Percentiles rank a stretch among this genome's conserved stretches.
Conservation (phyloP, 2,113 vertebrate genomes). For the Paraplagusia blochii region DNA sequence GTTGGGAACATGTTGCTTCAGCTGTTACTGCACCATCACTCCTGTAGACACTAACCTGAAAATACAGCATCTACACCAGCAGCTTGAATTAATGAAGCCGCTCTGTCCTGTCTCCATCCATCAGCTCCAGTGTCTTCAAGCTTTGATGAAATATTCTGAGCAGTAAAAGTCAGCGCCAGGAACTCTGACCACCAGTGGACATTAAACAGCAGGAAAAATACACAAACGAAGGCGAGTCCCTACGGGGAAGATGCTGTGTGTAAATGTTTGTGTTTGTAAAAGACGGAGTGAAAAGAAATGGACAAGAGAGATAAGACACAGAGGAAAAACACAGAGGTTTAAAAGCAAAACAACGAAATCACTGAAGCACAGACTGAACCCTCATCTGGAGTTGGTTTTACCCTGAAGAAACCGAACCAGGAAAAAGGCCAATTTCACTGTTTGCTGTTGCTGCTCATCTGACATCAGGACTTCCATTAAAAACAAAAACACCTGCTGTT, state of each 20-base stretch:
- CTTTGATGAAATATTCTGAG: conserved; percentile 34
- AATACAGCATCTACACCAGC: conserved; percentile 37
- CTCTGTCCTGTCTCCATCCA: conserved; percentile 29
- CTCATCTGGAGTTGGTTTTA: not conserved
- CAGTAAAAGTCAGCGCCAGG: conserved; percentile 27
- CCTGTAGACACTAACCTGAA: conserved; percentile 36
- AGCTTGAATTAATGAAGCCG: conserved; percentile 33
- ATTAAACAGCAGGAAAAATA: conserved; percentile 11
- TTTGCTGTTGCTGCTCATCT: conserved; percentile 3
- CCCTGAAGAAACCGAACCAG: not conserved
- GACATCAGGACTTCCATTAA: not conserved
- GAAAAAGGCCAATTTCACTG: not conserved
- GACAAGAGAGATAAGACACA: not conserved
- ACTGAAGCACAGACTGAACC: not conserved
- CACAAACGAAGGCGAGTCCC: conserved; percentile 1
- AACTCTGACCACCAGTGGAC: conserved; percentile 33
- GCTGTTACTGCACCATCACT: conserved; percentile 36
- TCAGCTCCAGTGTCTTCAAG: conserved; percentile 39
- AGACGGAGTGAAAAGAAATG: not conserved
- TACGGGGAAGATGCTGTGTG: conserved; percentile 2
- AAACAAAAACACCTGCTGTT: not conserved
- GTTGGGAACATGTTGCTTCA: conserved; percentile 49
- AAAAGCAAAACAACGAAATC: not conserved
- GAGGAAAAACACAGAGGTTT: not conserved
- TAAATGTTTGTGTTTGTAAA: conserved; percentile 22